Evolutionary conservation across 2,797 vertebrate species (phyloP).

Genomic region (Sebastes umbrosus): DNA sequence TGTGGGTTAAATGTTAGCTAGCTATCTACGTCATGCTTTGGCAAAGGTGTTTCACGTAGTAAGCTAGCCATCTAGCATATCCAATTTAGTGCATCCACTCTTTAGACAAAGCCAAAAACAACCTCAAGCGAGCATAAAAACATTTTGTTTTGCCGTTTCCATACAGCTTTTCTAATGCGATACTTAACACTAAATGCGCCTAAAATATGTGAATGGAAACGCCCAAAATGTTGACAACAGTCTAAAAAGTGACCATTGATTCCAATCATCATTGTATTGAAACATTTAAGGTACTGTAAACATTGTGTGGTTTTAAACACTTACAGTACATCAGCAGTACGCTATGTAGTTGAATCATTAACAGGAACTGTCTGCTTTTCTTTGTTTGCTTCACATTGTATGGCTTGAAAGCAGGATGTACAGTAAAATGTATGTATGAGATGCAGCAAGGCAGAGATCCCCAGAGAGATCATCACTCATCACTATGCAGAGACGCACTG

Average conservation of each 20-base stretch:
- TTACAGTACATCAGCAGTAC: not conserved
- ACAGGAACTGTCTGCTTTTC: not conserved
- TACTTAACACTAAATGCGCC: not conserved
- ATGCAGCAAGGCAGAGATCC: slow-evolving; percentile 18
- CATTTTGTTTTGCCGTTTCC: not conserved
- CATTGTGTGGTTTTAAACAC: not conserved
- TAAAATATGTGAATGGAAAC: not conserved
- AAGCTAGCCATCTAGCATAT: not conserved
- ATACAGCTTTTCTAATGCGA: not conserved
- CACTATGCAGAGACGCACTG: slow-evolving; percentile 23
- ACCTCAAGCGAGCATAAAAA: no score
- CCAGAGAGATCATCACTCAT: slow-evolving; percentile 47
- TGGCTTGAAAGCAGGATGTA: not conserved
- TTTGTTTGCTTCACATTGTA: not conserved
- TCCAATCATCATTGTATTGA: not conserved
- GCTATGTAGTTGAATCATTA: not conserved
- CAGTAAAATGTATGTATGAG: slow-evolving; percentile 7
- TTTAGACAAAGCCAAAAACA: no score
- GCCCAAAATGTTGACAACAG: not conserved
- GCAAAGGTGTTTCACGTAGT: not conserved
- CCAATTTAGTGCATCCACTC: not conserved
- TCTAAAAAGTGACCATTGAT: not conserved
- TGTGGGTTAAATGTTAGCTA: not conserved
- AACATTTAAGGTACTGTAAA: not conserved
- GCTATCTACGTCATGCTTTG: not conserved